Evolutionary conservation across 2,888 invertebrate species (phyloP).

Genomic region (Chrysina gloriosa): DNA sequence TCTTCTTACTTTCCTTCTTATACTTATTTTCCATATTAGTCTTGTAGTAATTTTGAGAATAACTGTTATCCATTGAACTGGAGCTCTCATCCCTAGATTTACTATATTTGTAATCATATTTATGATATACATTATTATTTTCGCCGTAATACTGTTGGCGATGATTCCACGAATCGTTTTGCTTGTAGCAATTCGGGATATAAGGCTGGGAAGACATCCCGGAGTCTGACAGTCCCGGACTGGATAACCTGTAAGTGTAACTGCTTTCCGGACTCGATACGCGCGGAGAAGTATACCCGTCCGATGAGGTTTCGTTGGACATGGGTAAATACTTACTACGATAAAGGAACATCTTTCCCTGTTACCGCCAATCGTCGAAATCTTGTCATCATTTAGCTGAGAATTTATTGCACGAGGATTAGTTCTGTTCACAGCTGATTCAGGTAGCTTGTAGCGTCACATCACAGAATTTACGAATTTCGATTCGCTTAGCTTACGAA

Average conservation of each 20-base stretch:
- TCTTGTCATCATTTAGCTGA: conserved; percentile 10
- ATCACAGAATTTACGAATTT: conserved; percentile 20
- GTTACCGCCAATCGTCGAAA: not conserved
- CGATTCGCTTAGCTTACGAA: not conserved
- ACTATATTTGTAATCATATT: conserved; percentile 55
- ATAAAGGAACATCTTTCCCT: conserved; percentile 54
- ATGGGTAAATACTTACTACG: conserved; percentile 51
- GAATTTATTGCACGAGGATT: not conserved
- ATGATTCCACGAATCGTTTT: conserved; percentile 51
- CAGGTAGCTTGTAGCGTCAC: conserved; percentile 32
- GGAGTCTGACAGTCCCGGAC: conserved; percentile 59
- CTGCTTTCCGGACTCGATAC: conserved; percentile 61
- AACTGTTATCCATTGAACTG: conserved; percentile 46
- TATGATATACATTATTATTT: conserved; percentile 60
- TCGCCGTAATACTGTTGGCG: conserved; percentile 59
- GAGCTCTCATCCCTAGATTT: conserved; percentile 33
- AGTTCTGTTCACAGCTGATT: not conserved
- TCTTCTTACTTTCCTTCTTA: conserved; percentile 46
- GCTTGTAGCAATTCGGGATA: conserved; percentile 60
- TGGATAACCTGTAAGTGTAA: conserved; percentile 54
- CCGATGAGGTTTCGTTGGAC: conserved; percentile 59
- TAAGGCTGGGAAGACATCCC: conserved; percentile 63
- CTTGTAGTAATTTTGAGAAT: conserved; percentile 55
- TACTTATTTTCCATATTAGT: conserved; percentile 47
- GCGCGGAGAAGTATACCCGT: conserved; percentile 61